phyloP scores from a whole-genome alignment of 2,888 invertebrate genomes.

The Galeruca laticollis region DNA sequence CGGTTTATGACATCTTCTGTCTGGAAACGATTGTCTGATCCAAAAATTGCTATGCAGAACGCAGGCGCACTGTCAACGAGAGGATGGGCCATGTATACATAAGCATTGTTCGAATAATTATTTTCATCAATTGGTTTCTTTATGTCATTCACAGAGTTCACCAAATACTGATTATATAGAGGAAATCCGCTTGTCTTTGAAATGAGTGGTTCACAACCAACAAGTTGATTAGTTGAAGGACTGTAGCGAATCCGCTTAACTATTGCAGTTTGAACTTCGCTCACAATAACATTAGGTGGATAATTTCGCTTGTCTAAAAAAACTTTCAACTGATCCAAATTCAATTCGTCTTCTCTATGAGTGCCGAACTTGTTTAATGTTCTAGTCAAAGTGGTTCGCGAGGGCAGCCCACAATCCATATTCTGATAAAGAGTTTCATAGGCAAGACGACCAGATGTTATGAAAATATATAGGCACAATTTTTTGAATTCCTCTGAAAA shows the following conservation, averaged over 20 bases:
- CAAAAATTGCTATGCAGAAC: constrained; percentile 29
- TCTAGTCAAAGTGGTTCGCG: not conserved
- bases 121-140: constrained; percentile 22
- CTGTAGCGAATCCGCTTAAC: constrained; percentile 24
- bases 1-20: constrained; percentile 20
- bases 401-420: not conserved
- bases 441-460: not conserved
- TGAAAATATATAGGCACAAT: not conserved
- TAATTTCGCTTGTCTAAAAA: constrained; percentile 13
- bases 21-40: constrained; percentile 26
- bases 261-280: constrained; percentile 39
- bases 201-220: constrained; percentile 24
- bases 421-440: not conserved
- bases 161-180: constrained; percentile 12
- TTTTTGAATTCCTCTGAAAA: not conserved
- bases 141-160: constrained; percentile 28
- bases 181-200: constrained; percentile 11
- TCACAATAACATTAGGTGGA: constrained; percentile 7
- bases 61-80: constrained; percentile 21
- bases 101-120: constrained; percentile 31
- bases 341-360: constrained; percentile 7
- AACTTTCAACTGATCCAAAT: constrained; percentile 6
- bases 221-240: constrained; percentile 28
- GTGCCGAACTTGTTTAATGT: not conserved
- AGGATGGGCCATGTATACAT: constrained; percentile 44